Evolutionary conservation across 2,888 invertebrate species (phyloP).

Genomic region (Parnassius smintheus): DNA sequence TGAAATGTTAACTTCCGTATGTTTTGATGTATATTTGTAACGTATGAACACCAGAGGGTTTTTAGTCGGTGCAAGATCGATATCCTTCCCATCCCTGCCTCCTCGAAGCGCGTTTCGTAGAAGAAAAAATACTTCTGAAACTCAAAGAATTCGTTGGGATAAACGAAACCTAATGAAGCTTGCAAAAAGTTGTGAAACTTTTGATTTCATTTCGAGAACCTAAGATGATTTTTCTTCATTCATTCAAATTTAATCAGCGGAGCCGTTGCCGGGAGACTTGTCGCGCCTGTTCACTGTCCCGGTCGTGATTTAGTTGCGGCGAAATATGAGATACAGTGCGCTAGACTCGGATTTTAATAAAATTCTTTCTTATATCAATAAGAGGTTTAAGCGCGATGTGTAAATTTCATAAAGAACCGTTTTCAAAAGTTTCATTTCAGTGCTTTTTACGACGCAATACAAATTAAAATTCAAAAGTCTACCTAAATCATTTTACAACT

Average conservation of each 20-base stretch:
- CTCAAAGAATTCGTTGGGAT: constrained; percentile 5
- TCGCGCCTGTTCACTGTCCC: constrained; percentile 7
- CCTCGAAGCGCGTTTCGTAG: too few relatives aligned
- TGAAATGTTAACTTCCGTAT: too few relatives aligned
- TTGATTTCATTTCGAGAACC: constrained; percentile 31
- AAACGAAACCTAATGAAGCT: constrained; percentile 17
- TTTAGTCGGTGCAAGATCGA: too few relatives aligned
- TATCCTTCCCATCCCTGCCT: too few relatives aligned
- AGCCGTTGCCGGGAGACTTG: constrained; percentile 39
- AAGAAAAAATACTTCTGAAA: not conserved
- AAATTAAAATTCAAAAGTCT: too few relatives aligned
- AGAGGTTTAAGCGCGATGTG: too few relatives aligned
- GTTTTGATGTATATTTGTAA: too few relatives aligned
- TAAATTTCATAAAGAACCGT: too few relatives aligned
- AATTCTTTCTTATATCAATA: not conserved
- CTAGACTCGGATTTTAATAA: constrained; percentile 2
- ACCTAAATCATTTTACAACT: too few relatives aligned
- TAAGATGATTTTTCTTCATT: constrained; percentile 43
- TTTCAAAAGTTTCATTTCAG: too few relatives aligned
- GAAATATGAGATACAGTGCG: constrained; percentile 1
- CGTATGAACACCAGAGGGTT: too few relatives aligned
- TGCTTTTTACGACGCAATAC: too few relatives aligned
- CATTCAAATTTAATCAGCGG: constrained; percentile 55
- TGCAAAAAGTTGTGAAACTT: constrained; percentile 18
- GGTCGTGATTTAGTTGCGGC: constrained; percentile 7